These are phyloP conservation scores for Drosophila hydei DNA, from an alignment of 1,140 invertebrate genomes.

Conservation along the genomic window DNA sequence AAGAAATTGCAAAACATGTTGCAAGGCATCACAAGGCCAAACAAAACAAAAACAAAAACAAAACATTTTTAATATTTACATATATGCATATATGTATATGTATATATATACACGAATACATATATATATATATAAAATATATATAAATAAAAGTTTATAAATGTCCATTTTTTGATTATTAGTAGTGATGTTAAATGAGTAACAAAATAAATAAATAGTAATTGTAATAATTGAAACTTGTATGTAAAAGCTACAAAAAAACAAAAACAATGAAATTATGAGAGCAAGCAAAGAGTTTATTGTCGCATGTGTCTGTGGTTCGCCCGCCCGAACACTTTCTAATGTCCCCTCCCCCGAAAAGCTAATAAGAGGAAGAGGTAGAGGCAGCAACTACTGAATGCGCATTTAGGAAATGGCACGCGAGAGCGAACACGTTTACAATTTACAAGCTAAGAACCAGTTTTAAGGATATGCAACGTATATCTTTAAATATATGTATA, in stretches of 20 bases:
- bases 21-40: conserved; percentile 5
- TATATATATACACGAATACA: conserved; percentile 30
- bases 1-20: conserved; percentile 9
- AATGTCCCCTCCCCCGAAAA: too few species aligned
- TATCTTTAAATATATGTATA: conserved; percentile 83
- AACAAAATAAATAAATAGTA: conserved; percentile 63
- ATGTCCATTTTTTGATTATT: conserved; percentile 82
- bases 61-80: conserved; percentile 31
- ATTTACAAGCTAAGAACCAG: conserved; percentile 72
- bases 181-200: conserved; percentile 75
- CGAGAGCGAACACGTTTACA: conserved; percentile 56
- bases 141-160: conserved; percentile 77
- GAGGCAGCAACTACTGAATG: too few species aligned
- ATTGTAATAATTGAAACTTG: conserved; percentile 70
- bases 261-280: background rate
- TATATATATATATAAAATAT: conserved; percentile 44
- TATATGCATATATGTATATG: conserved; percentile 11
- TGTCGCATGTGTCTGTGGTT: conserved; percentile 8
- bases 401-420: too few species aligned
- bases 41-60: conserved; percentile 35
- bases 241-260: conserved; percentile 60
- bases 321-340: background rate
- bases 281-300: conserved; percentile 4
- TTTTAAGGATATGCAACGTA: conserved; percentile 77
- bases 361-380: too few species aligned